Base-by-base conservation (phyloP, 2,888 invertebrate genomes). In the Cloeon dipterum region DNA sequence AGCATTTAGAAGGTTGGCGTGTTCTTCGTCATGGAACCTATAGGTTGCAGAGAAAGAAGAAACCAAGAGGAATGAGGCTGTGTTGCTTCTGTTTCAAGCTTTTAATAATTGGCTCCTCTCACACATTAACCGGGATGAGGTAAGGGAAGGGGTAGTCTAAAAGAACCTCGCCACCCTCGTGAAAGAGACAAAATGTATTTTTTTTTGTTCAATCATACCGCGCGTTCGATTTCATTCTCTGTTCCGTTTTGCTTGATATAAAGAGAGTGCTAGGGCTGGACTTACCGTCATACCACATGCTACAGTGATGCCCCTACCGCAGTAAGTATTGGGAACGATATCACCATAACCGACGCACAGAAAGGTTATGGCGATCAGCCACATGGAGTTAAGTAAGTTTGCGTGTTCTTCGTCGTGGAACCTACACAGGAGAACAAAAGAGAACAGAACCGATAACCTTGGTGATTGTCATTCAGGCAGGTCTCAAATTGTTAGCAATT, bases 11-110 rank as follows among this genome's bases (percentile, higher is more conserved):
- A 94, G 78, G 68, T 94, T 94, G 60, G 89, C 91, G 65, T 94
- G 93, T 65, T 91, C 88, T 65, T 86, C 86, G 58, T 94, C 93
- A 68, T 94, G 91, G 70, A 89, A 88, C 73, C 94, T 94, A 29
- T 20, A 39, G 21, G 23, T 32, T 25, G 18, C 21, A 25, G 32
- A 25, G 23, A 20, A 18, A 13, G 20, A 33, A 21, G 20, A n/a
- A 32, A 26, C 3, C 13, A 11, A 19, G 13, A 20, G 36, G 23
- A 36, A 23, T 34, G 16, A 18, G 26, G 34, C 36, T 35, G n/a
- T n/a, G n/a, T n/a, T n/a, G n/a, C n/a, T n/a, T n/a, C n/a, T n/a
- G n/a, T n/a, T n/a, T n/a, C n/a, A n/a, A n/a, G n/a, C n/a, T n/a
- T n/a, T n/a, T n/a, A n/a, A n/a, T n/a, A n/a, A n/a, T n/a, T n/a